Conservation (phyloP, 2,888 invertebrate species). For the Sarcophaga rosellei region DNA sequence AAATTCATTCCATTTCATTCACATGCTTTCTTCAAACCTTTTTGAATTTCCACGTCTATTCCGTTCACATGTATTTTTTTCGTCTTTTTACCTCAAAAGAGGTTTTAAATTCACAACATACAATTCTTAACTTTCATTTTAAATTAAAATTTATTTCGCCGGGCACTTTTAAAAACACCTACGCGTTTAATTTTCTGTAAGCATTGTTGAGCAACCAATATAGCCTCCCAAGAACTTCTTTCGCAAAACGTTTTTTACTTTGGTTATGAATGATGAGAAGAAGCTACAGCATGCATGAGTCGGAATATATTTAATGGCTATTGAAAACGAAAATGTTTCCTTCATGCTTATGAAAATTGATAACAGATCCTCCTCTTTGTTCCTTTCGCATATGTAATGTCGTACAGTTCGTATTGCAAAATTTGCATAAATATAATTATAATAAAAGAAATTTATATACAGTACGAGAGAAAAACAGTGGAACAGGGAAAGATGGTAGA, state of each 20-base stretch:
- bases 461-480: not conserved
- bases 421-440: constrained; percentile 78
- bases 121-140: too few relatives aligned
- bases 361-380: constrained; percentile 46
- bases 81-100: too few relatives aligned
- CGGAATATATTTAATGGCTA: constrained; percentile 33
- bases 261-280: not conserved
- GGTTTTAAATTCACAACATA: too few relatives aligned
- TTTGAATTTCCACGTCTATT: too few relatives aligned
- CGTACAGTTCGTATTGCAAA: constrained; percentile 40
- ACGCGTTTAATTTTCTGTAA: not conserved
- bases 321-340: constrained; percentile 43
- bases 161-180: not conserved
- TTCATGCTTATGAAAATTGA: constrained; percentile 55
- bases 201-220: not conserved
- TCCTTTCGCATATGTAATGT: constrained; percentile 25
- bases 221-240: constrained; percentile 14
- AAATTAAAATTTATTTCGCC: too few relatives aligned
- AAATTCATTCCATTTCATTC: too few relatives aligned
- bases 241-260: constrained; percentile 38
- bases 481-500: too few relatives aligned
- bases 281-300: not conserved
- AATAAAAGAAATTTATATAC: constrained; percentile 69
- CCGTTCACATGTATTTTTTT: too few relatives aligned
- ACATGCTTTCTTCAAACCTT: too few relatives aligned